A percentile compares a stretch with the other conserved stretches of the same genome.
phyloP scores from a whole-genome alignment of 2,113 vertebrate species.

The Hiodon alosoides region DNA sequence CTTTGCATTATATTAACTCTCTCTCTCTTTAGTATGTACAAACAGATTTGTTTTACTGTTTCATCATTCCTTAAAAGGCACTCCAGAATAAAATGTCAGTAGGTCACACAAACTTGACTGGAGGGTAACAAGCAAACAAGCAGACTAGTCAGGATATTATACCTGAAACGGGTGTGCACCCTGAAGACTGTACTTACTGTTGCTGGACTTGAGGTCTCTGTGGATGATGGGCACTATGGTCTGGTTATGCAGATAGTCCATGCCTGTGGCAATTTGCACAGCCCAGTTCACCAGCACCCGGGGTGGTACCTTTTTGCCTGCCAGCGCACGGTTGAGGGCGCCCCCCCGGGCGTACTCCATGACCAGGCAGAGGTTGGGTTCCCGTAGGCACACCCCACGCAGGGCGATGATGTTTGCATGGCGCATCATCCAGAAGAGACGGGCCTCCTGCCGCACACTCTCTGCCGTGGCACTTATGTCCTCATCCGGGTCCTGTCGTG shows the following conservation, averaged over 20 bases:
- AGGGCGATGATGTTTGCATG: slow-evolving; percentile 84
- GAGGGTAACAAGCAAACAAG: background rate
- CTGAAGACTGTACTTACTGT: slow-evolving; percentile 69
- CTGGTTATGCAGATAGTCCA: slow-evolving; percentile 85
- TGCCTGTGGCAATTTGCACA: slow-evolving; percentile 82
- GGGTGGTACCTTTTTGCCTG: slow-evolving; percentile 78
- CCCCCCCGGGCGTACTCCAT: slow-evolving; percentile 87
- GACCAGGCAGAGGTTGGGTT: slow-evolving; percentile 81
- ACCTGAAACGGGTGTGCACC: background rate
- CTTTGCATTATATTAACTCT: too few species aligned
- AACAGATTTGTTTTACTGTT: too few species aligned
- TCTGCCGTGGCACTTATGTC: slow-evolving; percentile 76
- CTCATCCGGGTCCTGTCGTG: slow-evolving; percentile 78
- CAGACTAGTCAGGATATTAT: background rate
- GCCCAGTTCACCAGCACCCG: slow-evolving; percentile 88
- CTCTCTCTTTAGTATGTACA: too few species aligned
- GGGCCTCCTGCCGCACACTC: slow-evolving; percentile 78
- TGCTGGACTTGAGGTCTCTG: slow-evolving; percentile 88
- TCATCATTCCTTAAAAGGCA: too few species aligned
- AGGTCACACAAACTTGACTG: background rate
- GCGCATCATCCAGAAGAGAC: slow-evolving; percentile 79
- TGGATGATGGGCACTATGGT: slow-evolving; percentile 83
- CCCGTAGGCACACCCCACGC: slow-evolving; percentile 74
- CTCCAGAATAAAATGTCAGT: too few species aligned
- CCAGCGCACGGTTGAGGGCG: slow-evolving; percentile 75